Evolutionary conservation across 2,113 vertebrate genomes (phyloP).

Genomic region (Collichthys lucidus): DNA sequence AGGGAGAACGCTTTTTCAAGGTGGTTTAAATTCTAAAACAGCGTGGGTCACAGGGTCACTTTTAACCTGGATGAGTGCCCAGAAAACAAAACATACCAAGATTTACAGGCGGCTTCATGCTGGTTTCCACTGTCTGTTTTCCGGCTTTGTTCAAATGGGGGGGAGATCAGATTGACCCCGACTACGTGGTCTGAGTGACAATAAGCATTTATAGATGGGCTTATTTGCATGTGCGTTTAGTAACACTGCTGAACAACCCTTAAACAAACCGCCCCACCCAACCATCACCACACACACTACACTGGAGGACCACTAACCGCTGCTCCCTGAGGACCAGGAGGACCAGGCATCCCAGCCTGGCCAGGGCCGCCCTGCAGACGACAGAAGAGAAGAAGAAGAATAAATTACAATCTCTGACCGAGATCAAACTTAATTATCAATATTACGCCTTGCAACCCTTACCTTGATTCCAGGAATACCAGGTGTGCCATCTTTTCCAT

Average conservation of each 20-base stretch:
- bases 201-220: slow-evolving; percentile 25
- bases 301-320: slow-evolving; percentile 87
- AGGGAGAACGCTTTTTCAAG: slow-evolving; percentile 80
- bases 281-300: neutral
- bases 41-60: slow-evolving; percentile 71
- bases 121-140: slow-evolving; percentile 37
- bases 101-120: slow-evolving; percentile 35
- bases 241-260: neutral
- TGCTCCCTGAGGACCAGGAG: slow-evolving; percentile 89
- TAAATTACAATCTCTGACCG: slow-evolving; percentile 7
- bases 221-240: slow-evolving; percentile 35
- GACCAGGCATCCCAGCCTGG: slow-evolving; percentile 88
- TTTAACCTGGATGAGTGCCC: slow-evolving; percentile 72
- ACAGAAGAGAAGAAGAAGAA: slow-evolving; percentile 18
- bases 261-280: neutral
- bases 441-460: slow-evolving; percentile 49
- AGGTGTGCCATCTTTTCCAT: slow-evolving; percentile 96
- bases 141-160: slow-evolving; percentile 18
- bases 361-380: slow-evolving; percentile 87
- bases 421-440: slow-evolving; percentile 24
- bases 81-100: slow-evolving; percentile 65
- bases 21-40: slow-evolving; percentile 83
- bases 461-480: slow-evolving; percentile 95
- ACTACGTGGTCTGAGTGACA: slow-evolving; percentile 54
- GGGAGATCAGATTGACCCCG: slow-evolving; percentile 43